Base-by-base conservation (phyloP, 1,140 invertebrate species). In the Saccostrea cuccullata region DNA sequence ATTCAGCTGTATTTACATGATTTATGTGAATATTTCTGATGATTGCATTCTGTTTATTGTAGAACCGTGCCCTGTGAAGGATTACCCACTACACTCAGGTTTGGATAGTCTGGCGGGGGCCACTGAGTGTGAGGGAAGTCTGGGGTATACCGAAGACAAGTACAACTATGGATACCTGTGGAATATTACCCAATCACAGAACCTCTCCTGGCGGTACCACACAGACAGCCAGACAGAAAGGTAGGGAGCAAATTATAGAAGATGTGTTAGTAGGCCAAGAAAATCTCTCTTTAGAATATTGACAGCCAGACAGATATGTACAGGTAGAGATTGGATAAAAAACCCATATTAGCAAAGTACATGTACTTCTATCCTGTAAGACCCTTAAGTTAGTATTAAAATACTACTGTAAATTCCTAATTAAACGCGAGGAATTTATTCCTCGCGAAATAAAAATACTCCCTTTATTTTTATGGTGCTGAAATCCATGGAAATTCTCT, bases 61-160 rank as follows among this genome's bases (percentile, higher is more conserved):
- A 83, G 85, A 83, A 58, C 40, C 84, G 6, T 88, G 87, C 77
- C 85, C 88, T 30, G 77, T 83, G 85, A 47, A 82, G 17, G 87
- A 73, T 6, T 83, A 88, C 64, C 83, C 87, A 73, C 11, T 89
- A 36, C 84, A 89, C 47, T 84, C 89, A 73, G 88, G 87, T 2
- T 36, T 89, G 36, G 26, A 77, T 3, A 58, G 82, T 20, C 17
- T 85, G 47, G 83, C 87, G 0, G 82, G 84, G 30, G 77, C 64
- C 55, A 9, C 73, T 0, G 87, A 88, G 36, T 93, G 93, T 88
- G 77, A 90, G n/a, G 93, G 92, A 82, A 88, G 86, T 30, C 84
- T 87, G 23, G 83, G 86, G 5, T 93, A 91, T 84, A 90, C 86
- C 8, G 93, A 93, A 84, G 92, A 93, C 83, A 91, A 88, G 13